Evolutionary conservation across 2,113 vertebrate species (phyloP).

Genomic region (Gavia stellata): DNA sequence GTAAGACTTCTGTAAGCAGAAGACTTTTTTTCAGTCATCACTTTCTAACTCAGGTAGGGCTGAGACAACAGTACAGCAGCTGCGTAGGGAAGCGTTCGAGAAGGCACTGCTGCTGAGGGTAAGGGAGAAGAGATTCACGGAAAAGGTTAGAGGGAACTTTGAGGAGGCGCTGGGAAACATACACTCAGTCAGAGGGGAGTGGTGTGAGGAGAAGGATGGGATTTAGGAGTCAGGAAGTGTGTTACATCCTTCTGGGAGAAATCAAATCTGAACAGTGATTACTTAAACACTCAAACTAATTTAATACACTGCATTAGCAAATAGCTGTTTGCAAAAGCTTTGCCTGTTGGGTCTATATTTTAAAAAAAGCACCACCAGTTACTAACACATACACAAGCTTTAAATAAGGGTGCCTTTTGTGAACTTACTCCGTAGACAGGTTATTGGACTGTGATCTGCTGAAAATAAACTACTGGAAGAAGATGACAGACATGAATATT

Average conservation of each 20-base stretch:
- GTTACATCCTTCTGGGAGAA: neutral
- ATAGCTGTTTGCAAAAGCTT: neutral
- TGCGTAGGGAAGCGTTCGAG: neutral
- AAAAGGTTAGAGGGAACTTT: neutral
- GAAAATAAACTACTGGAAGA: neutral
- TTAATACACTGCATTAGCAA: neutral
- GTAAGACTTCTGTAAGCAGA: neutral
- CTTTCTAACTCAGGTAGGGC: neutral
- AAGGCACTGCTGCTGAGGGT: neutral
- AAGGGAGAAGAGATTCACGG: neutral
- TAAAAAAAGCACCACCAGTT: neutral
- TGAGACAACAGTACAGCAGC: neutral
- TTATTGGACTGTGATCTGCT: neutral
- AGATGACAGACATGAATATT: neutral
- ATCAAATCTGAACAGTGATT: neutral
- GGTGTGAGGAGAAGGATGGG: neutral
- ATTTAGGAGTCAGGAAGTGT: neutral
- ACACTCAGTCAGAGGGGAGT: neutral
- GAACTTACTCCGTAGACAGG: neutral
- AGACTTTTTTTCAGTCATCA: neutral
- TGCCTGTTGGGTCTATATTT: neutral
- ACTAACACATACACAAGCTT: neutral
- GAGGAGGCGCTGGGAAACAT: neutral
- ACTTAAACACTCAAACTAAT: neutral
- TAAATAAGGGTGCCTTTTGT: neutral